Evolutionary conservation across 2,888 invertebrate genomes (phyloP).

Genomic region (Troides oblongomaculatus): DNA sequence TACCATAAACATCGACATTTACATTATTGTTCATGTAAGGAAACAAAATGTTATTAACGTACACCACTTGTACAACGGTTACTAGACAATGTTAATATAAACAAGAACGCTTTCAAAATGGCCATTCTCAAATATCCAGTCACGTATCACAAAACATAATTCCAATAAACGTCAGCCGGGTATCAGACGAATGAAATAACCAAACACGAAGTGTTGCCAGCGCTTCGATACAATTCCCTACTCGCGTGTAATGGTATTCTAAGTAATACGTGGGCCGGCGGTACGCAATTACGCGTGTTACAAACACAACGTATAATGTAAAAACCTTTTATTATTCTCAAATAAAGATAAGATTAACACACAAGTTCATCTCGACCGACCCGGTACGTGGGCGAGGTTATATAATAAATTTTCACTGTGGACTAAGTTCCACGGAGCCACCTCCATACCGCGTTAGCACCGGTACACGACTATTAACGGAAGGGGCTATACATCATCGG

Average conservation of each 20-base stretch:
- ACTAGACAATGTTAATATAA: slow-evolving; percentile 9
- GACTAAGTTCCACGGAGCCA: slow-evolving; percentile 21
- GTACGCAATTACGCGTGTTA: slow-evolving; percentile 27
- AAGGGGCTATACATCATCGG: slow-evolving; percentile 35
- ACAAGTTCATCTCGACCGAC: slow-evolving; percentile 21
- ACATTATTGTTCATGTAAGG: not conserved
- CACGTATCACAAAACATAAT: slow-evolving; percentile 10
- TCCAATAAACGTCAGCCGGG: slow-evolving; percentile 3
- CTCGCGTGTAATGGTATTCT: slow-evolving; percentile 7
- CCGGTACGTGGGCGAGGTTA: slow-evolving; percentile 21
- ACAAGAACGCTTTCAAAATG: slow-evolving; percentile 14
- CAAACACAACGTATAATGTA: slow-evolving; percentile 23
- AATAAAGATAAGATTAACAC: slow-evolving; percentile 30
- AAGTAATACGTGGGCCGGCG: slow-evolving; percentile 23
- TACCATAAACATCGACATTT: too few species aligned
- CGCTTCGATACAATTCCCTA: slow-evolving; percentile 7
- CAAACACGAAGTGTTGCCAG: not conserved
- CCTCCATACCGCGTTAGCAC: slow-evolving; percentile 16
- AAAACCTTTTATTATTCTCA: slow-evolving; percentile 27
- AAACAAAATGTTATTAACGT: slow-evolving; percentile 7
- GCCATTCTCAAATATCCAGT: slow-evolving; percentile 14
- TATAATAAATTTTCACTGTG: slow-evolving; percentile 26
- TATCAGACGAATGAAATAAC: slow-evolving; percentile 14
- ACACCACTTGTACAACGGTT: slow-evolving; percentile 6
- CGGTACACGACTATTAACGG: slow-evolving; percentile 19